These are phyloP conservation scores for Cyprinodon variegatus DNA, from an alignment of 2,113 vertebrate genomes.

Conservation along the genomic window DNA sequence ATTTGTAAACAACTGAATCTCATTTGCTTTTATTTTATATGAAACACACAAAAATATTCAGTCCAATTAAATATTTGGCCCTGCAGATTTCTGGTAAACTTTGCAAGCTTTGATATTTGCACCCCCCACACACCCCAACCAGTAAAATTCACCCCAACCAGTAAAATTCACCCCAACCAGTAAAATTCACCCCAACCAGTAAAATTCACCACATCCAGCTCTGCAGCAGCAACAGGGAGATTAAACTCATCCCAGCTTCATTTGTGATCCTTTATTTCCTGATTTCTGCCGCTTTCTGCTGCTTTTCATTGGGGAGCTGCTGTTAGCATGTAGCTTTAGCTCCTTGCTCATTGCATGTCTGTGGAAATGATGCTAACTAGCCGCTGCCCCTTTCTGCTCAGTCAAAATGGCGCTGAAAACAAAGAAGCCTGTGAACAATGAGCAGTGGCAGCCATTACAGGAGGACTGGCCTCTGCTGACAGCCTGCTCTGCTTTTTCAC, in stretches of 20 bases:
- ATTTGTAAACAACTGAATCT: background rate
- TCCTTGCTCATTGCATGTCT: conserved; percentile 16
- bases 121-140: background rate
- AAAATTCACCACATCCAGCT: background rate
- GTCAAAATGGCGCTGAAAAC: conserved; percentile 88
- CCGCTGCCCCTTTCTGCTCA: conserved; percentile 35
- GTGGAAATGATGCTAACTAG: conserved; percentile 6
- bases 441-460: conserved; percentile 83
- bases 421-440: conserved; percentile 84
- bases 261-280: background rate
- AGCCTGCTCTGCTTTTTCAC: conserved; percentile 6
- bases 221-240: background rate
- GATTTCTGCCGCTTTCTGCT: background rate
- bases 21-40: background rate
- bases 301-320: background rate
- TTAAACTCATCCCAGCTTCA: background rate
- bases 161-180: too few species aligned
- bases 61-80: background rate
- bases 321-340: conserved; percentile 29
- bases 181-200: background rate
- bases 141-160: background rate
- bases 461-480: conserved; percentile 64
- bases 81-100: background rate
- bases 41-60: background rate
- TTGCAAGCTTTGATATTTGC: background rate